These are phyloP conservation scores for Nerophis ophidion DNA, from an alignment of 2,113 vertebrate genomes.

Conservation along the genomic window DNA sequence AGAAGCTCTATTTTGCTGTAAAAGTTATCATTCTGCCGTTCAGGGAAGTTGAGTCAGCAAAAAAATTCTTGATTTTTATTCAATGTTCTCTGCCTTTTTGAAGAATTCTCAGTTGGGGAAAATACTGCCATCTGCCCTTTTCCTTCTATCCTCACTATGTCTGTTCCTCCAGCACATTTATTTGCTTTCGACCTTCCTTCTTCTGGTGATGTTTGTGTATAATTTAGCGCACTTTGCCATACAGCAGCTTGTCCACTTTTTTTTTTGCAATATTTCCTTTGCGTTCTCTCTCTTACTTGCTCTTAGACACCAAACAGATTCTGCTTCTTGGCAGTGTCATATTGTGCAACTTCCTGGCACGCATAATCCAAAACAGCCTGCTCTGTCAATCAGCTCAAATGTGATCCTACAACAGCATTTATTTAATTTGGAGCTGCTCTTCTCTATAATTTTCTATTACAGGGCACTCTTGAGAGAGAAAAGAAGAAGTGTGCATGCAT, in stretches of 20 bases:
- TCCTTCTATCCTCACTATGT: conserved; percentile 8
- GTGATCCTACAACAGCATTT: not conserved
- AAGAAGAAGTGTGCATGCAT: conserved; percentile 25
- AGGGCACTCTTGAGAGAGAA: conserved; percentile 13
- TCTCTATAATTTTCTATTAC: not conserved
- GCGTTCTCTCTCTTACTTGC: conserved; percentile 5
- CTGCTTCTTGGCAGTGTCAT: conserved; percentile 8
- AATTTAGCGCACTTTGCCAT: conserved; percentile 23
- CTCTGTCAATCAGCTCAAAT: conserved; percentile 5
- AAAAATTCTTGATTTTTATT: conserved; percentile 22
- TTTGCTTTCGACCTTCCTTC: conserved; percentile 24
- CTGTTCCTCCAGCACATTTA: conserved; percentile 14
- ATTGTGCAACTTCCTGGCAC: conserved; percentile 12
- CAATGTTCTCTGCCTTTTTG: conserved; percentile 28
- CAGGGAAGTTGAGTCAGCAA: not conserved
- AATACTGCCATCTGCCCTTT: conserved; percentile 21
- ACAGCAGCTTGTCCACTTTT: conserved; percentile 19
- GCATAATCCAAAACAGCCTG: conserved; percentile 5
- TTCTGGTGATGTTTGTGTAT: conserved; percentile 24
- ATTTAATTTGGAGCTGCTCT: not conserved
- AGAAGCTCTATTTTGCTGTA: not conserved
- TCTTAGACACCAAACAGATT: not conserved
- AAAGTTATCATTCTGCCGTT: not conserved
- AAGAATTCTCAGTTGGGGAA: conserved; percentile 17
- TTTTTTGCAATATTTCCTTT: not conserved